Conservation (phyloP, 2,797 vertebrate species). For the Diplodus sargus region DNA sequence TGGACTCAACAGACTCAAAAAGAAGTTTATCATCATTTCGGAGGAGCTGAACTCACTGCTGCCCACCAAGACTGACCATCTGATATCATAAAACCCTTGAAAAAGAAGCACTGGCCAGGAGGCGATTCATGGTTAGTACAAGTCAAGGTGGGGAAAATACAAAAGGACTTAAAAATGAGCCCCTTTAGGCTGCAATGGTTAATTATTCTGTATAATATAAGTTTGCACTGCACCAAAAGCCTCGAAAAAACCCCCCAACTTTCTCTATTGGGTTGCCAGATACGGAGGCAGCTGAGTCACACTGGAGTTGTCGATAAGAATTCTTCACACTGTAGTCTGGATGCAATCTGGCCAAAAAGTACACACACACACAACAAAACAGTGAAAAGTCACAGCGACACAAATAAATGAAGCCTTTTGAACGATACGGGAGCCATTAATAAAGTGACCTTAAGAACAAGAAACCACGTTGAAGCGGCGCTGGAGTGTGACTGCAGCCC, state of each 20-base stretch:
- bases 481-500: background rate
- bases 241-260: background rate
- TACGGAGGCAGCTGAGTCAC: constrained; percentile 1
- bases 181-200: background rate
- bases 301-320: background rate
- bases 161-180: background rate
- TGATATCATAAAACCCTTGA: background rate
- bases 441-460: background rate
- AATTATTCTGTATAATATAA: background rate
- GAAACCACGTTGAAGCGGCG: background rate
- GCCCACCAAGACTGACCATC: background rate
- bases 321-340: background rate
- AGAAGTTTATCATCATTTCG: background rate
- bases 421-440: background rate
- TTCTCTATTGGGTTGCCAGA: background rate
- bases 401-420: background rate
- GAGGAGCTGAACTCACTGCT: background rate
- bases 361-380: background rate
- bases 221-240: background rate
- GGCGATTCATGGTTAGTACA: background rate
- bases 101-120: background rate
- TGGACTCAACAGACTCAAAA: background rate
- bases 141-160: background rate
- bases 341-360: background rate
- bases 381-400: background rate